A percentile compares a stretch with the other conserved stretches of the same genome.
phyloP scores from a whole-genome alignment of 30 jellyfish, hydroid and myxozoan genomes.

The Aurelia sp. region DNA sequence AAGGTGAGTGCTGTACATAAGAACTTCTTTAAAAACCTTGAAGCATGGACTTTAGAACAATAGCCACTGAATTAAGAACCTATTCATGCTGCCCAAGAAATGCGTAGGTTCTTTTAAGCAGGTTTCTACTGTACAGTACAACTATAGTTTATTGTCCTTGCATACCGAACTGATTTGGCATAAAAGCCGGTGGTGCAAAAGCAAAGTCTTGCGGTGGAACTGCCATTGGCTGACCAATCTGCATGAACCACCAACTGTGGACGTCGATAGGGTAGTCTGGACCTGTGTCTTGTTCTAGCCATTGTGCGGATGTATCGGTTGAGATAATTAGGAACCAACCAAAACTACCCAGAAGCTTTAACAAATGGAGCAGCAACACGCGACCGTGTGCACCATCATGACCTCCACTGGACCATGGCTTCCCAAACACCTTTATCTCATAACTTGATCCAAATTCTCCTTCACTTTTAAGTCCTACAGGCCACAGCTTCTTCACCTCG shows the following conservation, averaged over 20 bases:
- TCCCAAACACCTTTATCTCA: conserved; percentile 39
- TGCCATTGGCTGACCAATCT: not conserved
- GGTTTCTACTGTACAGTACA: too few species aligned
- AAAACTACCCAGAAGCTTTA: not conserved
- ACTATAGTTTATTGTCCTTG: too few species aligned
- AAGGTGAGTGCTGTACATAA: too few species aligned
- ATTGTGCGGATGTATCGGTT: conserved; percentile 14
- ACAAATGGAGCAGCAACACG: conserved; percentile 26
- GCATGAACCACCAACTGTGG: conserved; percentile 41
- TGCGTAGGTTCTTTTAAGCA: too few species aligned
- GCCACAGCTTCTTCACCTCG: conserved; percentile 48
- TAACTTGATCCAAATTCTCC: not conserved
- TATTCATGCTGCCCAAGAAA: too few species aligned
- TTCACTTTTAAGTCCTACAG: conserved; percentile 25
- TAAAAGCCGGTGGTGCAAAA: not conserved
- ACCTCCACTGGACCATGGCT: conserved; percentile 51
- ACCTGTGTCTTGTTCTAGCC: not conserved
- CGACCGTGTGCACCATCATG: conserved; percentile 57
- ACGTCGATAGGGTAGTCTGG: conserved; percentile 31
- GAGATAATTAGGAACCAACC: conserved; percentile 45
- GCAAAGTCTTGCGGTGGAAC: conserved; percentile 1
- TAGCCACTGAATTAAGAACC: too few species aligned
- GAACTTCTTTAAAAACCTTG: too few species aligned
- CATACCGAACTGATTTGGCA: too few species aligned
- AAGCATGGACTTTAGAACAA: too few species aligned